phyloP scores from a whole-genome alignment of 2,888 invertebrate genomes.

The Molorchus minor region DNA sequence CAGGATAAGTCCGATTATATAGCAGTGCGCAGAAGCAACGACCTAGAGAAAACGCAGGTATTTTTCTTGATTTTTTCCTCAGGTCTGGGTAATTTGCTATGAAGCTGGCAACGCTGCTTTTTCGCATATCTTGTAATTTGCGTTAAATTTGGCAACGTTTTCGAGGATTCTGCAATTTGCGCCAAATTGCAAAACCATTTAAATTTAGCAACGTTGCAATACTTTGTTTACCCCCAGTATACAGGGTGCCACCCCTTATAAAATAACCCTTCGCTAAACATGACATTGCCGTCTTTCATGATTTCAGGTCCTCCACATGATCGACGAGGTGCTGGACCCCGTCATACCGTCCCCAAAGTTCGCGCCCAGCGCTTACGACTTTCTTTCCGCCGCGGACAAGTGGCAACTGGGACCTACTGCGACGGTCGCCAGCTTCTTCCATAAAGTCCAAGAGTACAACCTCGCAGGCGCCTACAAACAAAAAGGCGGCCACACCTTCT shows the following conservation, averaged over 20 bases:
- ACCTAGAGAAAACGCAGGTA: constrained; percentile 49
- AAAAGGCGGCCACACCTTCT: constrained; percentile 83
- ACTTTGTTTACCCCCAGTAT: too few species aligned
- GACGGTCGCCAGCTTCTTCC: constrained; percentile 67
- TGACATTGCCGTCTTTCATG: background rate
- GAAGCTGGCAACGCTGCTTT: background rate
- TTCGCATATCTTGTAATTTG: too few species aligned
- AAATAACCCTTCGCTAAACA: too few species aligned
- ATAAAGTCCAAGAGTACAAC: constrained; percentile 74
- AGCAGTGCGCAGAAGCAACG: constrained; percentile 43
- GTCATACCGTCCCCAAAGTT: constrained; percentile 68
- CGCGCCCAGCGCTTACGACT: constrained; percentile 80
- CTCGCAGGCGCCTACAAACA: constrained; percentile 73
- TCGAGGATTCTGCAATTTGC: too few species aligned
- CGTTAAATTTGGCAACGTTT: too few species aligned
- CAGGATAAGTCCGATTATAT: constrained; percentile 62
- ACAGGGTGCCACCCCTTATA: too few species aligned
- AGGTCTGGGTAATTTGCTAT: background rate
- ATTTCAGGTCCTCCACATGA: constrained; percentile 80
- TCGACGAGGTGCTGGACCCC: constrained; percentile 85
- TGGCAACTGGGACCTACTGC: constrained; percentile 40
- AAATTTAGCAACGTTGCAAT: too few species aligned
- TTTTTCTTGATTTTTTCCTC: background rate
- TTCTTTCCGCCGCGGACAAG: constrained; percentile 70
- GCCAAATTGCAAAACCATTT: too few species aligned